Base-by-base conservation (phyloP, 2,888 invertebrate genomes). In the Trissoscelio sp. region DNA sequence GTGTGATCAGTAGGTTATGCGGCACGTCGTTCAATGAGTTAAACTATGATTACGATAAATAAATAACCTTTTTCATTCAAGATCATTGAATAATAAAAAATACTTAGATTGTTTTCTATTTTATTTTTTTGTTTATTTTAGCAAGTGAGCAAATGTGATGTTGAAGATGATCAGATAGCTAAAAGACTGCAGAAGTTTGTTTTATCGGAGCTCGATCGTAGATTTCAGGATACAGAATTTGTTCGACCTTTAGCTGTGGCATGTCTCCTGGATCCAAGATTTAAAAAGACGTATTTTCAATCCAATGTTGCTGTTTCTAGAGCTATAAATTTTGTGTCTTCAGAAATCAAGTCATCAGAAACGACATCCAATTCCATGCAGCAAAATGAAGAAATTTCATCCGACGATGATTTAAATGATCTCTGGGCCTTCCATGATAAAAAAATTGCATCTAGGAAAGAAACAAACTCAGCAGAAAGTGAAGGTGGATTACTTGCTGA, bases 211-310 rank as follows among this genome's bases (percentile, higher is more conserved):
- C 31, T 72, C 9, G 46, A 72, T 24, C 46, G 72, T 14, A 42
- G 72, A 58, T 72, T 72, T 72, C 12, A 18, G 9, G 28, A 60
- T 20, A 34, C 58, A 37, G 58, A 60, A 60, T 60, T 60, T 16
- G n/a, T 58, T 48, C 34, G n/a, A 14, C 72, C 60, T 58, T 22
- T 58, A 20, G 57, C 46, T 24, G 46, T 70, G 24, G 46, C 58
- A 20, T 20, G 14, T 22, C 12, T 70, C 6, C 18, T 70, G 44
- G 70, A 70, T 46, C 70, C 70, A 37, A 48, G 66, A 51, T 66
- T 66, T 22, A 66, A 66, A 66, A 66, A 24, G 4, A 28, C n/a
- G 1, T 46, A 66, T 66, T 66, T 62, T 46, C 31, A 62, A 31
- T 62, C 34, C 28, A 24, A 20, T 6, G 34, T 18, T 31, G 46